These are phyloP conservation scores for Glyptemys insculpta DNA, from an alignment of 2,797 vertebrate species.

Conservation along the genomic window DNA sequence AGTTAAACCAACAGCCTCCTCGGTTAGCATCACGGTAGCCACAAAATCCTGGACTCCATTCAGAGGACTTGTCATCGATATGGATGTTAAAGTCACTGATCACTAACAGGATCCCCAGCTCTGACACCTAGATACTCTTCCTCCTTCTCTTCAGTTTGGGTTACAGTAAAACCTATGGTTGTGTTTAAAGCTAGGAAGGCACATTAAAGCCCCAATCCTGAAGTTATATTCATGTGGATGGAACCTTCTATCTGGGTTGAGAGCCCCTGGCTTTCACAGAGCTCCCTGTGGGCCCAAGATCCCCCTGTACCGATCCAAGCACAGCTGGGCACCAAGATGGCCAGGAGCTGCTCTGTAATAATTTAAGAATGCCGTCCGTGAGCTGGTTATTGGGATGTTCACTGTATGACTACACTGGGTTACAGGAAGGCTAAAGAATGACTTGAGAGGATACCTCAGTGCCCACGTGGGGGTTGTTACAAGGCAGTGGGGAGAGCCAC, in stretches of 20 bases:
- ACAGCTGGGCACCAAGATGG: too few relatives aligned
- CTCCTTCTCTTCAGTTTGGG: not conserved
- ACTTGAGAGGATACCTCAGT: not conserved
- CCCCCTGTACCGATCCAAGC: not conserved
- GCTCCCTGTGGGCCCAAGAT: not conserved
- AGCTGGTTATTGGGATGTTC: not conserved
- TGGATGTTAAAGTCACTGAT: not conserved
- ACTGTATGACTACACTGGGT: not conserved
- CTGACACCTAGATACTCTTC: not conserved
- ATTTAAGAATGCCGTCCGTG: not conserved
- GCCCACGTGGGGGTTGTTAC: not conserved
- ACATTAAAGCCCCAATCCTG: not conserved
- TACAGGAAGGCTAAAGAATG: not conserved
- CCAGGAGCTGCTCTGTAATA: not conserved
- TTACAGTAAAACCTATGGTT: not conserved
- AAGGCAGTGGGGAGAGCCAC: not conserved
- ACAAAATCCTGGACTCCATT: not conserved
- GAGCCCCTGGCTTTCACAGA: not conserved
- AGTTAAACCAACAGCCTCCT: not conserved
- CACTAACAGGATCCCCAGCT: not conserved
- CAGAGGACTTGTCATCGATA: not conserved
- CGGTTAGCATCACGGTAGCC: not conserved
- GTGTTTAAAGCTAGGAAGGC: not conserved
- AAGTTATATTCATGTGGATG: not conserved
- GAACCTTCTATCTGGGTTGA: not conserved